Evolutionary conservation across 2,888 invertebrate genomes (phyloP).

Genomic region (Drosophila mimica): DNA sequence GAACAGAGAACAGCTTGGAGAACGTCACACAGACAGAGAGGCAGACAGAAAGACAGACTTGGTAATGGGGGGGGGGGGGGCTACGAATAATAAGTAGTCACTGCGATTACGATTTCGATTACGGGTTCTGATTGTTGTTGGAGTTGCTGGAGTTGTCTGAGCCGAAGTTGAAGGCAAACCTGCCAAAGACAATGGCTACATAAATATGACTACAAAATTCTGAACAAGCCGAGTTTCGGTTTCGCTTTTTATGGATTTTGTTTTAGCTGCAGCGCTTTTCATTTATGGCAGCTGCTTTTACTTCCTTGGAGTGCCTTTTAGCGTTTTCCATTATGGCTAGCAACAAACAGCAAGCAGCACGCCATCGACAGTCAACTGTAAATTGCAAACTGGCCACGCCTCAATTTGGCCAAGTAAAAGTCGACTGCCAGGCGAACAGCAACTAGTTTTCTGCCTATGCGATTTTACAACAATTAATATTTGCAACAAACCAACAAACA

Average conservation of each 20-base stretch:
- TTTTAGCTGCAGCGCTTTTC: constrained; percentile 12
- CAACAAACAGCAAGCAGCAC: constrained; percentile 48
- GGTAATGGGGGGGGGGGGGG: background rate
- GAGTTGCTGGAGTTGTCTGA: constrained; percentile 42
- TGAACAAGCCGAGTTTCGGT: constrained; percentile 36
- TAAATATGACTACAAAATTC: constrained; percentile 47
- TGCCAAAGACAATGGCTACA: constrained; percentile 76
- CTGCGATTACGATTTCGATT: constrained; percentile 67
- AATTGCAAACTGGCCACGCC: constrained; percentile 64
- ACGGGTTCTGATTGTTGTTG: constrained; percentile 57
- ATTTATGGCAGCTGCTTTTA: constrained; percentile 60
- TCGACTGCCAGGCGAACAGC: constrained; percentile 62
- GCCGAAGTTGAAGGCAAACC: constrained; percentile 79
- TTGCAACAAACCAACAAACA: constrained; percentile 50
- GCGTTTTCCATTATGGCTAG: constrained; percentile 59
- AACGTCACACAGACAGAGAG: constrained; percentile 35
- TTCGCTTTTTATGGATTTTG: constrained; percentile 39
- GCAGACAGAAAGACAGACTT: constrained; percentile 6
- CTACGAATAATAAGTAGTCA: constrained; percentile 44
- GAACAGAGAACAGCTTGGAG: constrained; percentile 34
- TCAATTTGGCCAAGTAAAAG: constrained; percentile 76
- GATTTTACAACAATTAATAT: constrained; percentile 76
- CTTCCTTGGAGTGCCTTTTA: constrained; percentile 58
- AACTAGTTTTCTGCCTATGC: constrained; percentile 57
- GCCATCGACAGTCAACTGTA: constrained; percentile 20